Percentiles rank a stretch among this genome's conserved stretches.
Conservation (phyloP, 2,113 vertebrate species). For the Pungitius pungitius region DNA sequence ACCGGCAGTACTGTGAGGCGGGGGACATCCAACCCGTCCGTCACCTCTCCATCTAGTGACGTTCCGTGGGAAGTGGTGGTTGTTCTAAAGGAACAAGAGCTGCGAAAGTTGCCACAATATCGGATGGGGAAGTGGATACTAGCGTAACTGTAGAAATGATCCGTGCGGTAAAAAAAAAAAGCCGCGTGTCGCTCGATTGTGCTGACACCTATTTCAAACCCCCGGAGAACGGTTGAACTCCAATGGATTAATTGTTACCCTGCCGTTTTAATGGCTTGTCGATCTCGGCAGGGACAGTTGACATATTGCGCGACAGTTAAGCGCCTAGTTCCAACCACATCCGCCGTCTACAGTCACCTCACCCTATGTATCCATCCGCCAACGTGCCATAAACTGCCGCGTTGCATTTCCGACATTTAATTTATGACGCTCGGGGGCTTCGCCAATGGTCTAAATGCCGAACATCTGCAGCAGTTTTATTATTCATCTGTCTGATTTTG, state of each 20-base stretch:
- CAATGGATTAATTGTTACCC: background rate
- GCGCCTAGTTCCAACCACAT: background rate
- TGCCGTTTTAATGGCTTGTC: background rate
- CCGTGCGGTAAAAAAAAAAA: background rate
- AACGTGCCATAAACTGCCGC: background rate
- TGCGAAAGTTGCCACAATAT: background rate
- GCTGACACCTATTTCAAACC: background rate
- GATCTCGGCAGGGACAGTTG: background rate
- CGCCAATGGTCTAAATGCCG: background rate
- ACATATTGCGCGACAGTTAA: background rate
- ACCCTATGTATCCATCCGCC: background rate
- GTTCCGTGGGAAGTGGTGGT: background rate
- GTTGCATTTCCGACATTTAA: fast-evolving
- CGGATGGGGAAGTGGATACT: background rate
- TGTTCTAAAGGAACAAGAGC: background rate
- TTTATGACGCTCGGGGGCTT: background rate
- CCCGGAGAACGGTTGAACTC: background rate
- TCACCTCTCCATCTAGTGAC: constrained; percentile 38
- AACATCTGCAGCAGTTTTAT: background rate
- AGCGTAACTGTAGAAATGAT: background rate
- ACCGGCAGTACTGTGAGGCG: constrained; percentile 49
- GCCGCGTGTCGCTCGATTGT: background rate
- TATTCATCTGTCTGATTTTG: constrained; percentile 9
- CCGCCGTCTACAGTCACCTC: background rate
- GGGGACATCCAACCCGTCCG: constrained; percentile 29